Conservation (phyloP, 2,797 vertebrate genomes). For the Squalus acanthias region DNA sequence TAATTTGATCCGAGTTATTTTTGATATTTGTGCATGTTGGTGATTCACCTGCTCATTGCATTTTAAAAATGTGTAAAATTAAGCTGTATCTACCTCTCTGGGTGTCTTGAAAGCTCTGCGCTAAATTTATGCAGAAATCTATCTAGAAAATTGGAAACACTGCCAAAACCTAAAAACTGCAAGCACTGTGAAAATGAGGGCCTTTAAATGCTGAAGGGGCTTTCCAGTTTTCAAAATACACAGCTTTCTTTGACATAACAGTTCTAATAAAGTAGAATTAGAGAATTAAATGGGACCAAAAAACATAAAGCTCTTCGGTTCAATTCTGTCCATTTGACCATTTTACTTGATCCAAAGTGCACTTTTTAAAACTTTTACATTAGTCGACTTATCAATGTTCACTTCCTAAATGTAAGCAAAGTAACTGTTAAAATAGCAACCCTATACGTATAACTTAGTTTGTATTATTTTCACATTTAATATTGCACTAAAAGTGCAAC, state of each 20-base stretch:
- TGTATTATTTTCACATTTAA: background rate
- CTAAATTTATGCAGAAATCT: background rate
- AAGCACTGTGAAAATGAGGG: background rate
- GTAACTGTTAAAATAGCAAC: background rate
- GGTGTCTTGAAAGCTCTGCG: background rate
- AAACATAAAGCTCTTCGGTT: background rate
- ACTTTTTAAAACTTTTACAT: background rate
- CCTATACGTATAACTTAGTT: background rate
- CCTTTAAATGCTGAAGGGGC: background rate
- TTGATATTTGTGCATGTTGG: constrained; percentile 8
- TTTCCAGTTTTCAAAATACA: background rate
- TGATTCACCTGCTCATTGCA: background rate
- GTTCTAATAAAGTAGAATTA: background rate
- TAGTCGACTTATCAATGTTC: background rate
- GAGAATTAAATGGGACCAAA: background rate
- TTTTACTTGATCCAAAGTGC: background rate
- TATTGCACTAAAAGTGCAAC: background rate
- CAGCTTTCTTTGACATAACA: background rate
- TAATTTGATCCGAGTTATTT: background rate
- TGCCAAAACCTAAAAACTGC: background rate
- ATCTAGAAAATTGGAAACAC: background rate
- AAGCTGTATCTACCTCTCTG: background rate
- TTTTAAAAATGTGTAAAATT: constrained; percentile 20
- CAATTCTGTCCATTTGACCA: background rate
- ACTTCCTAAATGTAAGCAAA: background rate